Evolutionary conservation across 2,797 vertebrate species (phyloP), one percentile per base, ranked within the genome.

Genomic region (Cossypha heuglini): DNA sequence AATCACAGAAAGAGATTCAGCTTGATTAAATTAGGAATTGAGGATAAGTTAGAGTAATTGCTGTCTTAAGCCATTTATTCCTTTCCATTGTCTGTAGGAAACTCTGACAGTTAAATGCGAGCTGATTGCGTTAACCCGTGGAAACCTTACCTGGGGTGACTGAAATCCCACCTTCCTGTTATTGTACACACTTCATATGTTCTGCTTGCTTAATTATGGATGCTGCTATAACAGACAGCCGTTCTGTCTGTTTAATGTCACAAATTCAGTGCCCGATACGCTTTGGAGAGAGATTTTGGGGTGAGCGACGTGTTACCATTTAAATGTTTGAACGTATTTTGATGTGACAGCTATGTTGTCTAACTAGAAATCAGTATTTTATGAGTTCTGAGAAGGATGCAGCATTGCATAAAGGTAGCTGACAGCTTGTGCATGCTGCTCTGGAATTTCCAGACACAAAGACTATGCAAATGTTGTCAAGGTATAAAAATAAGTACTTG

Each of bases 151-250:
- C 42, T 73, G 51, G 33, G 72, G 62, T 83, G 90, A 57, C 78
- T 94, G 91, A 86, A 96, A 93, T 86, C 76, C 68, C 72, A 49
- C 82, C 72, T 86, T 90, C 52, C 87, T 90, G 59, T 77, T 85
- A 71, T 29, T 84, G 42, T 61, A 18, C 37, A 58, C 61, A 68
- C 73, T 93, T 93, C 38, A 29, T 72, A 26, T 82, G 52, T 83
- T 96, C 91, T 86, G 38, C 64, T 74, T 73, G 42, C 78, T 88
- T 94, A 88, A 93, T 96, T 95, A 86, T 64, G 87, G 90, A 88
- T 94, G 61, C 90, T 77, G 66, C 74, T 92, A 72, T 68, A 90
- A 76, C 79, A 94, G 85, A n/a, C 85, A 94, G 64, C 75, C 58
- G 2, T 77, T 94, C 64, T 76, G 57, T 80, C 89, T 96, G 85